These are phyloP conservation scores for Eudasyphora cyanicolor DNA, from an alignment of 2,888 invertebrate species.

Conservation along the genomic window DNA sequence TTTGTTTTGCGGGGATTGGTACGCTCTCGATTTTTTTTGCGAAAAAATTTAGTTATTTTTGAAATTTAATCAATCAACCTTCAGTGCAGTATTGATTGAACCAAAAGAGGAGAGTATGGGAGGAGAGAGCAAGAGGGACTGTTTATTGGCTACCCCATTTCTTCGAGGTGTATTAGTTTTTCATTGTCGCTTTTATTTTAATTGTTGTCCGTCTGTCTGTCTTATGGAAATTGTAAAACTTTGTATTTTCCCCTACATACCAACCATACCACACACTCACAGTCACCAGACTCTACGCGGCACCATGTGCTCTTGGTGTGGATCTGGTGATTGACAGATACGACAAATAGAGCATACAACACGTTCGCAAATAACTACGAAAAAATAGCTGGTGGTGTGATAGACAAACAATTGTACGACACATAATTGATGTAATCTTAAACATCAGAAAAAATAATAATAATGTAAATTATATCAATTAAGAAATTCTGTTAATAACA, in stretches of 20 bases:
- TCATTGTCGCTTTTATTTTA: neutral
- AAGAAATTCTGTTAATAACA: too few relatives aligned
- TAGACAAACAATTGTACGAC: too few relatives aligned
- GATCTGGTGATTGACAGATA: conserved; percentile 35
- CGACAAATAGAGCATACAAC: too few relatives aligned
- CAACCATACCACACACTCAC: neutral
- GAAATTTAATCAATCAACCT: conserved; percentile 56
- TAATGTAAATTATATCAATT: too few relatives aligned
- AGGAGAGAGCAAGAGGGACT: conserved; percentile 36
- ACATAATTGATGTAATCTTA: too few relatives aligned
- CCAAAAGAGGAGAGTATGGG: too few relatives aligned
- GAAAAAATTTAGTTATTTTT: conserved; percentile 5
- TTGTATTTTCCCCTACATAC: neutral
- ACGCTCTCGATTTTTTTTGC: neutral
- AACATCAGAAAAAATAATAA: too few relatives aligned
- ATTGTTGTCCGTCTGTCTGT: too few relatives aligned
- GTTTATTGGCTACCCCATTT: neutral
- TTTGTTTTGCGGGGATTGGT: neutral
- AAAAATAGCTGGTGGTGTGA: too few relatives aligned
- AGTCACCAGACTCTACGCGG: too few relatives aligned
- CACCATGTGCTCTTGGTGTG: conserved; percentile 37
- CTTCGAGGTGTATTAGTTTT: conserved; percentile 31
- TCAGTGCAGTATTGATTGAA: conserved; percentile 59
- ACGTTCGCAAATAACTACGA: too few relatives aligned
- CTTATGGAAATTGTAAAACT: conserved; percentile 5